Evolutionary conservation across 1,140 invertebrate species (phyloP).

Genomic region (Cotesia typhae): DNA sequence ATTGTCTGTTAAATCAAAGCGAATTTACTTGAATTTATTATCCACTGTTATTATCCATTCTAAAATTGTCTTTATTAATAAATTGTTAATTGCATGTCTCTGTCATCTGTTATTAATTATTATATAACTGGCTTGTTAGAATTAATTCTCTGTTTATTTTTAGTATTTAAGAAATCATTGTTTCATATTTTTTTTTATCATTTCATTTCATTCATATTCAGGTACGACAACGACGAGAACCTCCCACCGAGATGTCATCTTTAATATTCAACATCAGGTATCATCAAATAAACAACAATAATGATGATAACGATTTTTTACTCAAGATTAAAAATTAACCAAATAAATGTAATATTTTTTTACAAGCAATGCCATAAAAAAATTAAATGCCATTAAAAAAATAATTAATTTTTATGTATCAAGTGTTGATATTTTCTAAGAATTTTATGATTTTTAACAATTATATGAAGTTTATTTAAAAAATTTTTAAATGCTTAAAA

Average conservation of each 20-base stretch:
- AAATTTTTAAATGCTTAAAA: too few species aligned
- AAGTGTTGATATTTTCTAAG: too few species aligned
- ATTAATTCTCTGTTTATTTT: neutral
- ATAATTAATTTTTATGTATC: neutral
- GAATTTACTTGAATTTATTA: too few species aligned
- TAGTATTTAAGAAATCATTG: neutral
- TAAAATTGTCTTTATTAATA: too few species aligned
- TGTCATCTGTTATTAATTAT: too few species aligned
- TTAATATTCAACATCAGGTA: constrained; percentile 39
- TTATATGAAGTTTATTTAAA: too few species aligned
- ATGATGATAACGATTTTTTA: constrained; percentile 25
- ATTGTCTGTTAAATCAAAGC: too few species aligned
- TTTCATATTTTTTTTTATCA: constrained; percentile 23
- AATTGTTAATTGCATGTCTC: too few species aligned
- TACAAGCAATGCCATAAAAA: too few species aligned
- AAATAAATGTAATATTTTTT: too few species aligned
- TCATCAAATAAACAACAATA: constrained; percentile 30
- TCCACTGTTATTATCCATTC: too few species aligned
- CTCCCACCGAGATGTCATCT: constrained; percentile 53
- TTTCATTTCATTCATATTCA: constrained; percentile 51
- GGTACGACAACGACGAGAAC: constrained; percentile 48
- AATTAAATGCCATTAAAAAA: constrained; percentile 19
- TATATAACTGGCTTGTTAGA: neutral
- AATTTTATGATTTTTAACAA: too few species aligned
- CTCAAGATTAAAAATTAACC: constrained; percentile 15